Base-by-base conservation (phyloP, 2,113 vertebrate genomes). In the Pseudopodoces humilis region DNA sequence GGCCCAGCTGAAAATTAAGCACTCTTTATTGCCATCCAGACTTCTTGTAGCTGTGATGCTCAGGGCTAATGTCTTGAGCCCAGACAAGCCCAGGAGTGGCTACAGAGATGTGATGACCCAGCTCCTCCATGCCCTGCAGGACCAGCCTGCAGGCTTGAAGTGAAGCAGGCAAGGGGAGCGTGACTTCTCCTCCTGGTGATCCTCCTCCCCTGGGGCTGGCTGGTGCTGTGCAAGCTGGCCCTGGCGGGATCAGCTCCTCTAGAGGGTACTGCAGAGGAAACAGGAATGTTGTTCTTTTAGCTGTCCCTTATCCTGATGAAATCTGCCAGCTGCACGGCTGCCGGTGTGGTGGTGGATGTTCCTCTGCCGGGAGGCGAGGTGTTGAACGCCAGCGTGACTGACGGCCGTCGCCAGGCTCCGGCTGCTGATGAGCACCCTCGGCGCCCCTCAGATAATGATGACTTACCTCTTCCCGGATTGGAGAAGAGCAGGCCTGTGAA, bases 401-500 rank as follows among this genome's bases (percentile, higher is more conserved):
- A 58, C 47, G 35, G 76, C 71, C 27, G 6, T 52, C 27, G 19
- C 77, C 59, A 10, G 71, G 60, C 64, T 35, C 63, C 41, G 6
- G 7, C 83, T 78, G 74, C 74, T 81, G 80, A 20, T 17, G 43
- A 69, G 63, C 81, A 7, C n/a, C 1, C 0, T 10, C 76, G 59
- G 69, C 25, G 71, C 31, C 64, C 83, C 64, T 41, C 79, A 25
- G 13, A 39, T n/a, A 72, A 76, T 49, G 83, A 89, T 72, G 79
- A 64, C 76, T 95, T 96, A 88, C 95, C 93, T 95, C 95, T 89
- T 58, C 63, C 86, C 3, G 0, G 20, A 33, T 4, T 89, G 95
- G 84, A 95, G 96, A 96, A 77, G 91, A 85, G 78, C 88, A 94
- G 83, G 83, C 91, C 92, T 49, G 64, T 82, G 85, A 79, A 95